These are phyloP conservation scores for Drosophila cracens DNA, from an alignment of 2,888 invertebrate genomes.

Conservation along the genomic window DNA sequence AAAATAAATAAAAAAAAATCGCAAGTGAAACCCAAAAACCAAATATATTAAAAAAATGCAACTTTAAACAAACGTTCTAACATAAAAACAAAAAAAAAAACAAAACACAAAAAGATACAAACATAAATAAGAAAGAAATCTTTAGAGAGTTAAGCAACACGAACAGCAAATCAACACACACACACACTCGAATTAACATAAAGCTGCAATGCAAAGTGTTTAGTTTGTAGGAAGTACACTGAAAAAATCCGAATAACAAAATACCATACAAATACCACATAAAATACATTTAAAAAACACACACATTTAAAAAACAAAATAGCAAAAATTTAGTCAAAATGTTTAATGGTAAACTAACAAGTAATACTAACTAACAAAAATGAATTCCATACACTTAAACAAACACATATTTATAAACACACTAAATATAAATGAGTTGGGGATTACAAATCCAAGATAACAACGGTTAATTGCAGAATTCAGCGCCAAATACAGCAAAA, in stretches of 20 bases:
- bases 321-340: constrained; percentile 75
- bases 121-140: constrained; percentile 42
- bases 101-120: constrained; percentile 5
- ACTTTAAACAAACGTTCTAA: constrained; percentile 64
- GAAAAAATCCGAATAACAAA: constrained; percentile 53
- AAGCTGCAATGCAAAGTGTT: constrained; percentile 69
- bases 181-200: constrained; percentile 61
- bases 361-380: constrained; percentile 51
- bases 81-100: constrained; percentile 17
- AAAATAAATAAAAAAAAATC: constrained; percentile 50
- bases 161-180: constrained; percentile 44
- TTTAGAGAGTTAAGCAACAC: constrained; percentile 70
- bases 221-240: constrained; percentile 75
- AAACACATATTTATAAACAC: constrained; percentile 40
- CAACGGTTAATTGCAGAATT: constrained; percentile 49
- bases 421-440: constrained; percentile 39
- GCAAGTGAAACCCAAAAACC: constrained; percentile 38
- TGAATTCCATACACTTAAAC: constrained; percentile 58
- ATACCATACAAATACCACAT: constrained; percentile 48
- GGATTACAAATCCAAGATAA: constrained; percentile 47
- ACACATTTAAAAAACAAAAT: constrained; percentile 43
- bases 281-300: constrained; percentile 35
- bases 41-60: constrained; percentile 52
- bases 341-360: constrained; percentile 64
- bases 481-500: constrained; percentile 51